Evolutionary conservation across 37 sponge, comb jelly and placozoan species (phyloP), one percentile per base, ranked within the genome.

Genomic region (Trichoplax adhaerens): DNA sequence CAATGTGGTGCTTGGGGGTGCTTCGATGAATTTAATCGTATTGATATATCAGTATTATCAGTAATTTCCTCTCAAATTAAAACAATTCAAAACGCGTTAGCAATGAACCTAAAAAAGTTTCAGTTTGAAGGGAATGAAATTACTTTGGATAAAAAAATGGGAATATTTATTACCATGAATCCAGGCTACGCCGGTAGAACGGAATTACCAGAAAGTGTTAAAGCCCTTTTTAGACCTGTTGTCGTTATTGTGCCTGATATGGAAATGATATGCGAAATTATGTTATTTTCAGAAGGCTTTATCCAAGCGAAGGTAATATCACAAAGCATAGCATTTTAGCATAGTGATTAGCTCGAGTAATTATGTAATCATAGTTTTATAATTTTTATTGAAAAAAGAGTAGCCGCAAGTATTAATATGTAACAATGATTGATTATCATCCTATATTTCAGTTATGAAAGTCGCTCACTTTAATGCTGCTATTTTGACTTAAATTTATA

Each of bases 1-100:
- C 97, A 95, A 89, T 95, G 93, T 81, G 97, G 97, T 53, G 97
- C 97, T 5, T 95, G 97, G 97, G 97, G 97, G 7, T 95, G 97
- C 67, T 95, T 95, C 77, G 97, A 95, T 77, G 97, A 95, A 87
- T 95, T 95, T 72, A 95, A 95, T 71, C 73, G 97, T 57, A 95
- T 95, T 68, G 97, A 95, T 61, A 87, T 95, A 7, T 95, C 97
- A 48, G 94, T 96, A 48, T 73, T 96, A 52, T 96, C 98, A 63
- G 98, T 96, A 68, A 96, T 96, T 61, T 91, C 93, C 2, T 92
- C 98, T 29, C 98, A 96, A 70, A 93, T 96, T 68, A 96, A 96
- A 81, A 92, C 90, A 6, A 96, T 96, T 52, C 98, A 96, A 79
- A 96, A 88, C 65, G 98, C 88, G 51, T 83, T 96, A 66, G 80